Evolutionary conservation across 2,113 vertebrate species (phyloP).

Genomic region (Tyrannus savana): DNA sequence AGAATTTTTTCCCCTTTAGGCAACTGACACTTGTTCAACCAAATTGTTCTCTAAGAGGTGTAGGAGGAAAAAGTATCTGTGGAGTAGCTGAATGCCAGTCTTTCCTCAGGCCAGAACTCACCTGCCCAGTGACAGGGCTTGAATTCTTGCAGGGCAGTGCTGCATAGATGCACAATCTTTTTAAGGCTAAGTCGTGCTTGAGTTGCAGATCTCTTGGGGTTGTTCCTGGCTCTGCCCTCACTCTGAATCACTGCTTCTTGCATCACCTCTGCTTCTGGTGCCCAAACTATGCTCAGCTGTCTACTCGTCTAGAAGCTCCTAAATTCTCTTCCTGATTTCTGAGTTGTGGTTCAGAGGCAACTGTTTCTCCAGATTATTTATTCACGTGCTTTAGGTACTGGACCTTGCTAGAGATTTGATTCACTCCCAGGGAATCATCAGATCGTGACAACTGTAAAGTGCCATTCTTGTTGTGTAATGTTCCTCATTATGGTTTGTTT

Average conservation of each 20-base stretch:
- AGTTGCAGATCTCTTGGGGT: fast-evolving
- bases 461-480: not conserved
- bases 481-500: not conserved
- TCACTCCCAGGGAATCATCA: not conserved
- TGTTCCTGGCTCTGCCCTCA: not conserved
- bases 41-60: not conserved
- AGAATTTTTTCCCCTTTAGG: not conserved
- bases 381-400: not conserved
- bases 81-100: not conserved
- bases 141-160: not conserved
- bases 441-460: not conserved
- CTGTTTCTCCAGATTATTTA: not conserved
- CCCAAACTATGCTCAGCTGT: not conserved
- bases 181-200: not conserved
- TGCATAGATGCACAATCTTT: not conserved
- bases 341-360: not conserved
- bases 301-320: not conserved
- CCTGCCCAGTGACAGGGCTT: not conserved
- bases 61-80: not conserved
- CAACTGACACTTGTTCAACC: not conserved
- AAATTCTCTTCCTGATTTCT: not conserved
- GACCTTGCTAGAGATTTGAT: not conserved
- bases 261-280: not conserved
- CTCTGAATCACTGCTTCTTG: not conserved
- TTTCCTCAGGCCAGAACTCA: not conserved